These are phyloP conservation scores for Argopecten irradians DNA, from an alignment of 1,140 invertebrate genomes.

Conservation along the genomic window DNA sequence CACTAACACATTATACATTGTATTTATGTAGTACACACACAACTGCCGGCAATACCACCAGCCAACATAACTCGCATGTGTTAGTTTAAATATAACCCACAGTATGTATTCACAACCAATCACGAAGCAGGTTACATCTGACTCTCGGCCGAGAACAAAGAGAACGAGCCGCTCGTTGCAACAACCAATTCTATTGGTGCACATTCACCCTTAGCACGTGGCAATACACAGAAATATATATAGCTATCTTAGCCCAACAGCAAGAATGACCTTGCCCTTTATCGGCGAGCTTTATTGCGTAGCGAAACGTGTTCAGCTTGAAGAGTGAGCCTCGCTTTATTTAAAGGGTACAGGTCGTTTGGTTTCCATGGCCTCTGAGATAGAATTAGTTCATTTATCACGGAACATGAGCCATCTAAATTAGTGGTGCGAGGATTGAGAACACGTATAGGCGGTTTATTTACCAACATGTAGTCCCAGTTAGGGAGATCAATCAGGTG, in stretches of 20 bases:
- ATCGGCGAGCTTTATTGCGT: neutral
- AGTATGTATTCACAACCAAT: neutral
- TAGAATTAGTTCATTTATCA: neutral
- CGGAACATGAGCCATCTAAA: neutral
- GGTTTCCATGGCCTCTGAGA: neutral
- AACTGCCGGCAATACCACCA: neutral
- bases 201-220: conserved; percentile 12
- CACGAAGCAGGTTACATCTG: neutral
- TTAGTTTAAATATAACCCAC: conserved; percentile 12
- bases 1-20: neutral
- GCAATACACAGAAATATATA: conserved; percentile 21
- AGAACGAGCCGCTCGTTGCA: neutral
- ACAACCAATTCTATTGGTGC: neutral
- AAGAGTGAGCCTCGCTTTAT: neutral
- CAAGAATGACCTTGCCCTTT: neutral
- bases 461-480: neutral
- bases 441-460: neutral
- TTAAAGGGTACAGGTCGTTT: neutral
- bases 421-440: neutral
- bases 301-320: neutral
- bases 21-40: neutral
- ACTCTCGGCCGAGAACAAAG: neutral
- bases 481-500: neutral
- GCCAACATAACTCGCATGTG: neutral
- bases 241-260: neutral